These are phyloP conservation scores for Zophobas atratus DNA, from an alignment of 1,140 invertebrate species.

Conservation along the genomic window DNA sequence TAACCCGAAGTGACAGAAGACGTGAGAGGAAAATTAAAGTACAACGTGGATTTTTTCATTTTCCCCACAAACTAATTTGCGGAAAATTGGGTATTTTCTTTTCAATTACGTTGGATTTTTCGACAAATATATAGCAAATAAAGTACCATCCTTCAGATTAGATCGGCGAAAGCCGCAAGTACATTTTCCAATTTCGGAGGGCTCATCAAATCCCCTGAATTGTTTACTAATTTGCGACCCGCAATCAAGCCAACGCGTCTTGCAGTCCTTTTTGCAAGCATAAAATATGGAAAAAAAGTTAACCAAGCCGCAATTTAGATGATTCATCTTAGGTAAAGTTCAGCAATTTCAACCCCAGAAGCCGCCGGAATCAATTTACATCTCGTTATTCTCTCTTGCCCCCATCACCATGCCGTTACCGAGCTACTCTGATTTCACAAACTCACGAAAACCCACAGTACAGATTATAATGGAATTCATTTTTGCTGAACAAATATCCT, in stretches of 20 bases:
- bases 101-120: constrained; percentile 44
- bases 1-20: constrained; percentile 48
- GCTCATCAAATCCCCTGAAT: background rate
- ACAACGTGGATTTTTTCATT: constrained; percentile 47
- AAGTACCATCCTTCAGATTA: background rate
- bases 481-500: constrained; percentile 47
- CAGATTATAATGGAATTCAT: constrained; percentile 49
- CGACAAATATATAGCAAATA: constrained; percentile 21
- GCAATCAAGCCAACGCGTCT: constrained; percentile 32
- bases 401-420: constrained; percentile 50
- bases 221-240: constrained; percentile 26
- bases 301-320: constrained; percentile 63
- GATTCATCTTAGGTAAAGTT: constrained; percentile 66
- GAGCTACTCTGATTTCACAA: constrained; percentile 56
- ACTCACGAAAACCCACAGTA: constrained; percentile 43
- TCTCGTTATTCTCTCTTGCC: constrained; percentile 64
- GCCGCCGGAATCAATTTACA: constrained; percentile 66
- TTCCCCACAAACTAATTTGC: constrained; percentile 39
- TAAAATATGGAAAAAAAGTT: constrained; percentile 58
- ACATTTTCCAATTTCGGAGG: background rate
- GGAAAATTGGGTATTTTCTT: constrained; percentile 51
- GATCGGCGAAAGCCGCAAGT: background rate
- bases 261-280: constrained; percentile 26
- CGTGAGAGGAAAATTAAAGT: constrained; percentile 49
- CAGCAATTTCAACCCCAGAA: constrained; percentile 63